These are phyloP conservation scores for Gryllus longicercus DNA, from an alignment of 2,888 invertebrate species.

Conservation along the genomic window DNA sequence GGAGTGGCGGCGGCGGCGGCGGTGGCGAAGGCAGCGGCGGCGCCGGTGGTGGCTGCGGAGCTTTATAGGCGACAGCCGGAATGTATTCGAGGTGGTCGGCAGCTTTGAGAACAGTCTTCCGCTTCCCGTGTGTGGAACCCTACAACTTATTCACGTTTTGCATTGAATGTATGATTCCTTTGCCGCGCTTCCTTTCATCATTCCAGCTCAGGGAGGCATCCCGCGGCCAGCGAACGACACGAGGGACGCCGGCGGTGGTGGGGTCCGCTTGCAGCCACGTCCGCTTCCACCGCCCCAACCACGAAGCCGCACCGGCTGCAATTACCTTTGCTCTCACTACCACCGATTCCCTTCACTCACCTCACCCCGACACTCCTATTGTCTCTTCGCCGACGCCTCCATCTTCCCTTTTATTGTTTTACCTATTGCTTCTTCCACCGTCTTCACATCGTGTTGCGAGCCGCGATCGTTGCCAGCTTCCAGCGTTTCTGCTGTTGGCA, in stretches of 20 bases:
- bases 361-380: too few relatives aligned
- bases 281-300: not conserved
- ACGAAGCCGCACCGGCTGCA: too few relatives aligned
- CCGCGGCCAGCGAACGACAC: not conserved
- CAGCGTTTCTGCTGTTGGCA: too few relatives aligned
- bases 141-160: conserved; percentile 17
- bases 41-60: not conserved
- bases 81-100: not conserved
- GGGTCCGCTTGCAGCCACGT: not conserved
- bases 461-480: too few relatives aligned
- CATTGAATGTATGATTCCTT: conserved; percentile 4
- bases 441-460: too few relatives aligned
- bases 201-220: not conserved
- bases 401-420: too few relatives aligned
- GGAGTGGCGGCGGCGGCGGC: not conserved
- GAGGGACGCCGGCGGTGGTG: not conserved
- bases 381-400: too few relatives aligned
- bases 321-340: too few relatives aligned
- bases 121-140: not conserved
- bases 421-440: too few relatives aligned
- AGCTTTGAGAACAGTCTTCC: not conserved
- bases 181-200: not conserved
- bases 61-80: conserved; percentile 8
- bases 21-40: not conserved
- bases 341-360: too few relatives aligned